phyloP scores from a whole-genome alignment of 2,113 vertebrate species.

The crab-eating macaque (Macaca fascicularis) region DNA sequence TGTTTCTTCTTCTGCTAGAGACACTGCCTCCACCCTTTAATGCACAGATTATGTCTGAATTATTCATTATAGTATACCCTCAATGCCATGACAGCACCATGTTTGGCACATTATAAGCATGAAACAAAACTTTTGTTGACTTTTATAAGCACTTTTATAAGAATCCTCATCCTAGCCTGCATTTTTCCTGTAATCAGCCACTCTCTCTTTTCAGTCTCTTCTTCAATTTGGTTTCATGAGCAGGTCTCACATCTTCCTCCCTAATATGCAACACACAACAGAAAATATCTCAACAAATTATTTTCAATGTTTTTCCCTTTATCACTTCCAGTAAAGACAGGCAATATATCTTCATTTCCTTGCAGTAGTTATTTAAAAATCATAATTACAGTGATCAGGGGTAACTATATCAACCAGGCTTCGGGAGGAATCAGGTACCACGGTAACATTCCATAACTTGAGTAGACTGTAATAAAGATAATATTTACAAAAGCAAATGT shows the following conservation, averaged over 20 bases:
- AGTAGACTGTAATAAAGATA: background rate
- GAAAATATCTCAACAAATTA: background rate
- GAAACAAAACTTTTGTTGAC: background rate
- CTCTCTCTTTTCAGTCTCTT: background rate
- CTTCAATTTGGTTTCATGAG: background rate
- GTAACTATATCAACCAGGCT: background rate
- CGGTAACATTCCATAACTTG: background rate
- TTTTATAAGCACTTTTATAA: background rate
- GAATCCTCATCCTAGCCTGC: background rate
- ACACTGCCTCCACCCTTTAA: background rate
- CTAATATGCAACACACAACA: background rate
- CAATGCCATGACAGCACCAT: background rate
- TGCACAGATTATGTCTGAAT: rapidly evolving
- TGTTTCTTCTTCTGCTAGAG: background rate
- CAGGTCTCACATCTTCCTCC: background rate
- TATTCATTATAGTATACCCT: background rate
- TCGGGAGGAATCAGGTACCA: background rate
- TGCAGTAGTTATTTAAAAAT: background rate
- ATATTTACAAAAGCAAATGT: background rate
- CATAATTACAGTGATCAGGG: background rate
- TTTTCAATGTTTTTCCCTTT: background rate
- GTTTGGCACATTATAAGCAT: background rate
- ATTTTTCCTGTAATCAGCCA: background rate
- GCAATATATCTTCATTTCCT: background rate
- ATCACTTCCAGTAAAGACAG: background rate